phyloP scores from a whole-genome alignment of 2,797 vertebrate species.

The Garrulus glandarius region DNA sequence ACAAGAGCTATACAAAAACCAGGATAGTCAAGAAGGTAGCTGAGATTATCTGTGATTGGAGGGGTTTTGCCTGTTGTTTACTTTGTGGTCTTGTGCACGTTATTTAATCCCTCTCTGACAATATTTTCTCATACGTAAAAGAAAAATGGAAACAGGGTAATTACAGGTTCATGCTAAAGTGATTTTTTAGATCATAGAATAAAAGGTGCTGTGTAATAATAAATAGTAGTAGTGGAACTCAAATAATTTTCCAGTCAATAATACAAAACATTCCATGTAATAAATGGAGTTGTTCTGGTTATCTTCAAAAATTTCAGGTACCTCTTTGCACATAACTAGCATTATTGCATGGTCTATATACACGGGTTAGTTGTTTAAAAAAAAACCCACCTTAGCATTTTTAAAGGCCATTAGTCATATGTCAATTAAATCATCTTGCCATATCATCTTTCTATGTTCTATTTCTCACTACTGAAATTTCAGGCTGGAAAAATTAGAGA shows the following conservation, averaged over 20 bases:
- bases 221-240: neutral
- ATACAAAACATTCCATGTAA: neutral
- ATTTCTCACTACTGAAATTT: constrained; percentile 8
- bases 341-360: neutral
- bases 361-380: neutral
- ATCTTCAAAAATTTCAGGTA: neutral
- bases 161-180: neutral
- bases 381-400: neutral
- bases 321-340: neutral
- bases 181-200: neutral
- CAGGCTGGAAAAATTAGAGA: neutral
- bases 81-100: neutral
- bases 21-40: neutral
- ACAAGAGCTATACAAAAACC: neutral
- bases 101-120: neutral
- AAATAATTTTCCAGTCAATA: neutral
- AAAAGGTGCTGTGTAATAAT: neutral
- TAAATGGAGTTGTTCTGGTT: neutral
- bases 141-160: neutral
- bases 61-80: neutral
- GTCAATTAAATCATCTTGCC: constrained; percentile 27
- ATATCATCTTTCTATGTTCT: neutral
- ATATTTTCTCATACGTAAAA: neutral
- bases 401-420: constrained; percentile 29
- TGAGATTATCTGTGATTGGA: neutral